Percentiles rank a stretch among this genome's conserved stretches.
Conservation (phyloP, 2,113 vertebrate species). For the Oryzias curvinotus region DNA sequence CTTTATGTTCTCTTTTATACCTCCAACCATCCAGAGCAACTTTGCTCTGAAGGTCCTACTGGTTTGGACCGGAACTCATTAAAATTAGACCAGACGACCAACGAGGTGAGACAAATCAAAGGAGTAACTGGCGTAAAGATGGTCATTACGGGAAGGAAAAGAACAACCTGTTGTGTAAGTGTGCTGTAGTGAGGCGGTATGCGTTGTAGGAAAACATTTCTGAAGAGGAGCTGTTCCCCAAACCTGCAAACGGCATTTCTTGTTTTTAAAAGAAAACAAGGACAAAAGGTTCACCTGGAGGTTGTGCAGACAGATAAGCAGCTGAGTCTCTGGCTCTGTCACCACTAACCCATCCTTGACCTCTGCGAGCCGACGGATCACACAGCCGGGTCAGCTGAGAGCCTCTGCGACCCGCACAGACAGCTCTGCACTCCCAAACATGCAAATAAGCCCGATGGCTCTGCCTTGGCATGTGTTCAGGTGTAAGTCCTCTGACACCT, state of each 20-base stretch:
- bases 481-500: constrained; percentile 63
- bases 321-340: constrained; percentile 31
- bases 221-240: background rate
- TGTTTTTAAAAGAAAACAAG: constrained; percentile 29
- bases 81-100: no score
- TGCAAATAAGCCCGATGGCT: constrained; percentile 58
- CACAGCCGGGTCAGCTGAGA: constrained; percentile 45
- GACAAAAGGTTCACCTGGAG: constrained; percentile 28
- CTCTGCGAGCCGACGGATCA: constrained; percentile 28
- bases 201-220: no score
- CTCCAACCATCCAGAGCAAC: no score
- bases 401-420: constrained; percentile 53
- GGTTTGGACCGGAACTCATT: no score
- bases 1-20: no score
- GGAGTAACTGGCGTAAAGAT: no score
- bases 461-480: constrained; percentile 46
- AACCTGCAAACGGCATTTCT: constrained; percentile 22
- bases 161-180: no score
- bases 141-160: no score
- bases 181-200: no score
- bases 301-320: constrained; percentile 21
- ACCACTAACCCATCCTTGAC: constrained; percentile 61
- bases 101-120: no score
- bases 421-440: constrained; percentile 47
- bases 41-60: no score